These are phyloP conservation scores for Distichodus sexfasciatus DNA, from an alignment of 2,797 vertebrate species.

Conservation along the genomic window DNA sequence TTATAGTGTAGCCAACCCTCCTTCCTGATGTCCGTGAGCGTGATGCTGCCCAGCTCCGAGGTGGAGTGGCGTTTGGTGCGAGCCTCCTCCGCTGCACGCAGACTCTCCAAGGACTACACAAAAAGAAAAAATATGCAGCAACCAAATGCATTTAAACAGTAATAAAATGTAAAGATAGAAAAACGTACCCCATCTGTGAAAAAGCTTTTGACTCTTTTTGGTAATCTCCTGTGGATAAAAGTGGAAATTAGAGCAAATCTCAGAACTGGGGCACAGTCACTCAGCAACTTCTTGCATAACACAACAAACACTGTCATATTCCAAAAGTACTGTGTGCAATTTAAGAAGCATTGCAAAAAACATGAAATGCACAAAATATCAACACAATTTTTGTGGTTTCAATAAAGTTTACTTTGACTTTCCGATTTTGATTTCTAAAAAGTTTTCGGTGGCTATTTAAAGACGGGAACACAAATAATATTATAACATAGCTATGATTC, in stretches of 20 bases:
- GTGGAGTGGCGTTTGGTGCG: slow-evolving; percentile 80
- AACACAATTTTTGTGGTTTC: background rate
- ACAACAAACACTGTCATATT: background rate
- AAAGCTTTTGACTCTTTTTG: slow-evolving; percentile 84
- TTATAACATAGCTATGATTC: background rate
- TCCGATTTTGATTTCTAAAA: too few relatives aligned
- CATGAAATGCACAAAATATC: background rate
- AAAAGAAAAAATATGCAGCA: slow-evolving; percentile 20
- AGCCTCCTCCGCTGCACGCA: slow-evolving; percentile 74
- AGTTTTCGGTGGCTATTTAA: too few relatives aligned
- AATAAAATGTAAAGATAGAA: background rate
- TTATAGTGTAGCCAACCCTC: slow-evolving; percentile 88
- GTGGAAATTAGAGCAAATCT: background rate
- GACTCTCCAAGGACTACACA: slow-evolving; percentile 86
- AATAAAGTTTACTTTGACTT: too few relatives aligned
- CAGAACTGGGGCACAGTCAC: background rate
- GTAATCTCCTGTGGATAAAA: slow-evolving; percentile 72
- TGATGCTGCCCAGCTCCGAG: slow-evolving; percentile 78
- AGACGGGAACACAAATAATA: background rate
- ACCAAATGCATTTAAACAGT: background rate
- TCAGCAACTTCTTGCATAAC: background rate
- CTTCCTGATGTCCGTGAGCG: slow-evolving; percentile 78
- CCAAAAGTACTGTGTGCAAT: background rate
- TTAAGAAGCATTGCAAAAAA: background rate
- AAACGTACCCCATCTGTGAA: slow-evolving; percentile 83